Percentiles rank a stretch among this genome's conserved stretches.
Evolutionary conservation across 1,140 invertebrate species (phyloP).

Genomic region (Zophobas morio): DNA sequence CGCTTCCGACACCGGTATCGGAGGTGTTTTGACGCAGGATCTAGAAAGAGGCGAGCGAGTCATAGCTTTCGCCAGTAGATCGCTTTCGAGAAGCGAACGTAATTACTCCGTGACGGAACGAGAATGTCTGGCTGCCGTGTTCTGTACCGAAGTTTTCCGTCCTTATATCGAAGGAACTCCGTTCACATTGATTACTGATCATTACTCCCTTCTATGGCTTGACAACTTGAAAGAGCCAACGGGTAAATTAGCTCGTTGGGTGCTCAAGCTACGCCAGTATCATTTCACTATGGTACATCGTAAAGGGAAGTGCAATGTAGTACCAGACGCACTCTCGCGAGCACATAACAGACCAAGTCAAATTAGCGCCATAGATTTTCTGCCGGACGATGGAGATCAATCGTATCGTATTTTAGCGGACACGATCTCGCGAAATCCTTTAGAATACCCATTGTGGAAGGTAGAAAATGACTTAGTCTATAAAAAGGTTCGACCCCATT

Average conservation of each 20-base stretch:
- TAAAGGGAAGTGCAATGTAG: conserved; percentile 60
- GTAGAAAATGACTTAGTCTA: too few species aligned
- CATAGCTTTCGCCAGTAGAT: conserved; percentile 23
- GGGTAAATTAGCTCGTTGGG: conserved; percentile 67
- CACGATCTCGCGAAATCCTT: too few species aligned
- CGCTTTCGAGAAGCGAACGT: conserved; percentile 21
- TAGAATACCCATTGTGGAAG: too few species aligned
- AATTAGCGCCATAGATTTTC: too few species aligned
- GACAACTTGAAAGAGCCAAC: conserved; percentile 65
- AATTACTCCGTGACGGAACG: conserved; percentile 47
- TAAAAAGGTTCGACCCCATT: too few species aligned
- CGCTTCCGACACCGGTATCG: conserved; percentile 28
- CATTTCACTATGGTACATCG: conserved; percentile 66
- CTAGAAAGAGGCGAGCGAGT: conserved; percentile 4
- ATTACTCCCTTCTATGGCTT: conserved; percentile 68
- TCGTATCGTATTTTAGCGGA: too few species aligned
- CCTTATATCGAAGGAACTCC: conserved; percentile 65
- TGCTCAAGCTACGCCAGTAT: conserved; percentile 65
- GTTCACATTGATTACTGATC: conserved; percentile 69
- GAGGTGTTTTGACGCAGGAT: conserved; percentile 34
- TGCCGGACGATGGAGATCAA: too few species aligned
- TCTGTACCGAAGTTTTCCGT: conserved; percentile 65
- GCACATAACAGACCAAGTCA: too few species aligned
- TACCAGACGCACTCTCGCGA: conserved; percentile 64
- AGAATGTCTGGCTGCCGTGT: conserved; percentile 66